Evolutionary conservation across 2,888 invertebrate genomes (phyloP).

Genomic region (Gymnosoma rotundatum): DNA sequence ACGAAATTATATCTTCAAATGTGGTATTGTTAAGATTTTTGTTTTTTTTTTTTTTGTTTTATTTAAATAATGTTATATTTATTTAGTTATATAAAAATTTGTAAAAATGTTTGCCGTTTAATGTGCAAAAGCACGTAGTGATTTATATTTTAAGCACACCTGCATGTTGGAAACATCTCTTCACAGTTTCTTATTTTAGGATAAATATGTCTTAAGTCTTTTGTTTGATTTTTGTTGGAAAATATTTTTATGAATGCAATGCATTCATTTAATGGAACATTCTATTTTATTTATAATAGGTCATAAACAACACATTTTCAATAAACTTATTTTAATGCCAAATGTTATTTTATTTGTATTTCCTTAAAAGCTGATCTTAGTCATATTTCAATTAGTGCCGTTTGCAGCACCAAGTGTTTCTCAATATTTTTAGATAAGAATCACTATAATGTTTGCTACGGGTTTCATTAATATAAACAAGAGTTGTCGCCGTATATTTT

Average conservation of each 20-base stretch:
- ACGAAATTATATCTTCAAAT: background rate
- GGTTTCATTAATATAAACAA: too few relatives aligned
- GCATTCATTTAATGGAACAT: slow-evolving; percentile 26
- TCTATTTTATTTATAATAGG: slow-evolving; percentile 6
- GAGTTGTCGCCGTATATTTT: too few relatives aligned
- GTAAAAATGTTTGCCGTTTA: slow-evolving; percentile 14
- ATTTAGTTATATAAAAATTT: slow-evolving; percentile 17
- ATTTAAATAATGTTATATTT: slow-evolving; percentile 20
- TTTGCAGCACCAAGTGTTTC: too few relatives aligned
- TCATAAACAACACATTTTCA: background rate
- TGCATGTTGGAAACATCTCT: slow-evolving; percentile 47
- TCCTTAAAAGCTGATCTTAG: background rate
- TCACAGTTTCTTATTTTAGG: background rate
- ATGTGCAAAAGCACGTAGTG: slow-evolving; percentile 23
- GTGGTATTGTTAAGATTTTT: slow-evolving; percentile 13
- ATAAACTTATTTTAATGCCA: slow-evolving; percentile 13
- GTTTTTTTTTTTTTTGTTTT: background rate
- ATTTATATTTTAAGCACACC: slow-evolving; percentile 63
- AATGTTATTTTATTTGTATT: background rate
- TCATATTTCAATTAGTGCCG: background rate
- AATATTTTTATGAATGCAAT: background rate
- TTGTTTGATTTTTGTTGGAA: slow-evolving; percentile 2
- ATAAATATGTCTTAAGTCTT: slow-evolving; percentile 37
- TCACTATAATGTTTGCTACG: too few relatives aligned
- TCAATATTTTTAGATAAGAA: too few relatives aligned